Evolutionary conservation across 37 sponge, comb jelly and placozoan genomes (phyloP).

Genomic region (Ephydatia muelleri): DNA sequence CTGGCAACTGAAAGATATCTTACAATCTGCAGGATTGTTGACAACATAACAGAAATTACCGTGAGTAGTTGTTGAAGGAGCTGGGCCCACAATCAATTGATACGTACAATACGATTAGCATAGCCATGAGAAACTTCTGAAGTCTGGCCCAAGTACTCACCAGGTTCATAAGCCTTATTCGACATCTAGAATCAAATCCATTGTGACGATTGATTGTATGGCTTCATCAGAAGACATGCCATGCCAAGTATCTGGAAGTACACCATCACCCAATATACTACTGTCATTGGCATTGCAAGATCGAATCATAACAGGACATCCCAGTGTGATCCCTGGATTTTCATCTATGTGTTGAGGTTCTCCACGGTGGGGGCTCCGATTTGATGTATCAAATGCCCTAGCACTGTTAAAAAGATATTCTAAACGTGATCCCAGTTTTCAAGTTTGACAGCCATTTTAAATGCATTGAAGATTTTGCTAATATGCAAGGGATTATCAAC

Average conservation of each 20-base stretch:
- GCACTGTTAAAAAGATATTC: not conserved
- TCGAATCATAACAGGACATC: not conserved
- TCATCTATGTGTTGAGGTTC: not conserved
- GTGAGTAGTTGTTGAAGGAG: not conserved
- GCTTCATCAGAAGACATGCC: not conserved
- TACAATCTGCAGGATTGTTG: not conserved
- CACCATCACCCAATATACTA: not conserved
- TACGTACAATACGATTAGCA: not conserved
- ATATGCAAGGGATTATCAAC: not conserved
- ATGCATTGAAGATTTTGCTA: not conserved
- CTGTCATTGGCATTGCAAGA: not conserved
- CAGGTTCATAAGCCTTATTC: not conserved
- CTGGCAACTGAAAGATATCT: not conserved
- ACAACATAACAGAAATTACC: not conserved
- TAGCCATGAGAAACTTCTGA: not conserved
- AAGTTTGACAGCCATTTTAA: not conserved
- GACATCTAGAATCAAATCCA: not conserved
- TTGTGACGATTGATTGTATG: not conserved
- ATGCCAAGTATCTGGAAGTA: not conserved
- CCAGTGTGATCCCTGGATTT: not conserved
- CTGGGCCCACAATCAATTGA: not conserved
- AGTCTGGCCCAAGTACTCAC: not conserved
- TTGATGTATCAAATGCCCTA: not conserved
- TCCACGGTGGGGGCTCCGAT: not conserved
- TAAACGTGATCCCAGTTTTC: not conserved